Conservation (phyloP, 1,140 invertebrate genomes). For the Drosophila aff. region DNA sequence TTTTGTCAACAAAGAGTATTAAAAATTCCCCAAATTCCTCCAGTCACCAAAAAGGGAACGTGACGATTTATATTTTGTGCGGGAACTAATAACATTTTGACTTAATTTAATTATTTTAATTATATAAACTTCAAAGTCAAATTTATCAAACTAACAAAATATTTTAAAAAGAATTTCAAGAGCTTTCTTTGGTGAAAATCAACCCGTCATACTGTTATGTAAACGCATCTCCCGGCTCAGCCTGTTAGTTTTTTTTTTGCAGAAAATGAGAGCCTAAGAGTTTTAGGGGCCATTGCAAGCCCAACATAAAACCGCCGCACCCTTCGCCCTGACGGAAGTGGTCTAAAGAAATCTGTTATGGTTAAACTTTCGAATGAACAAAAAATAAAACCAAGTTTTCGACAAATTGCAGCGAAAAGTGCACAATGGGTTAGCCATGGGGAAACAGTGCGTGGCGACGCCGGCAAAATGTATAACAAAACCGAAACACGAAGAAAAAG, state of each 20-base stretch:
- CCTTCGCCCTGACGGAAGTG: constrained; percentile 20
- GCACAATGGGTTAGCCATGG: constrained; percentile 65
- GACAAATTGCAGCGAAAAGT: constrained; percentile 79
- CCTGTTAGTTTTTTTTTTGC: constrained; percentile 25
- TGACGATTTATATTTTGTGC: background rate
- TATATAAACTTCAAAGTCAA: background rate
- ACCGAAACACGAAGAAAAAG: constrained; percentile 30
- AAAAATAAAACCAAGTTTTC: constrained; percentile 54
- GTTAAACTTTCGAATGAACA: constrained; percentile 66
- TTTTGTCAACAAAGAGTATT: too few species aligned
- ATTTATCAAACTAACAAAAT: background rate
- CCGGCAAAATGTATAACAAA: constrained; percentile 45
- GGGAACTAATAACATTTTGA: background rate
- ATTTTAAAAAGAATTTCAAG: background rate
- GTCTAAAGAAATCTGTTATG: constrained; percentile 73
- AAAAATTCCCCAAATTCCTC: too few species aligned
- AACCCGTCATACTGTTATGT: background rate
- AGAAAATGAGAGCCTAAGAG: constrained; percentile 34
- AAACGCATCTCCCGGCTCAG: constrained; percentile 1
- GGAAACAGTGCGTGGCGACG: constrained; percentile 76
- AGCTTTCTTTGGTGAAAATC: too few species aligned
- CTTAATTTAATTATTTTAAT: too few species aligned
- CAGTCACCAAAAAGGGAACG: too few species aligned
- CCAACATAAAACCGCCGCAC: constrained; percentile 8
- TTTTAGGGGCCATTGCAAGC: constrained; percentile 18